Evolutionary conservation across 2,888 invertebrate species (phyloP), one percentile per base, ranked within the genome.

Genomic region (Myopa tessellatipennis): DNA sequence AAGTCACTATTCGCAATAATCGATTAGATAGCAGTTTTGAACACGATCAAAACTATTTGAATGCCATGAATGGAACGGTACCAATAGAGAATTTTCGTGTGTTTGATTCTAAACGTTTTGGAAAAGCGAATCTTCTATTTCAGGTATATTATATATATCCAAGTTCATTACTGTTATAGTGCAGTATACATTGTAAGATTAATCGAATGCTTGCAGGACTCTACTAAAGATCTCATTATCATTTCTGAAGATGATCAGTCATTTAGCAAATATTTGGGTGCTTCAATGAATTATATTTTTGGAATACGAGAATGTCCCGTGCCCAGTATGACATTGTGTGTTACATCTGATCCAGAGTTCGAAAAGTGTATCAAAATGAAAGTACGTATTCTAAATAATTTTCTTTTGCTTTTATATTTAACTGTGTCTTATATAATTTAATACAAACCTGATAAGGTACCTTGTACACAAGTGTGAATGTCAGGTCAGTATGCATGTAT

Each of bases 311-410:
- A 93, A 79, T 98, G 98, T 87, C 96, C 98, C 0, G 93, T 98
- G 8, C 91, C 93, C 68, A 90, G 93, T n/a, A 96, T 97, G 90
- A 93, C 94, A 0, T 88, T 98, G 34, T 98, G 98, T 86, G 95
- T 98, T 36, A 96, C 97, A 0, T 98, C 98, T 0, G 94, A 95
- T 77, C 92, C 93, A 0, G 98, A 98, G 89, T 92, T 95, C 90
- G 94, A 94, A 77, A 98, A 98, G 89, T 98, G 98, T 87, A 90
- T 95, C 65, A 95, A 95, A 89, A 97, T 97, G 97, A 93, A 92
- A 91, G 96, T 96, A 52, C 88, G 91, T 87, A 63, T 65, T 52
- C 2, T 34, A 18, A 38, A 36, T 38, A 14, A 10, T 10, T 16
- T 55, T 55, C 55, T 55, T n/a, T 1, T 55, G 10, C 10, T 2